Conservation (phyloP, 2,113 vertebrate species). For the Actenoides lindsayi region DNA sequence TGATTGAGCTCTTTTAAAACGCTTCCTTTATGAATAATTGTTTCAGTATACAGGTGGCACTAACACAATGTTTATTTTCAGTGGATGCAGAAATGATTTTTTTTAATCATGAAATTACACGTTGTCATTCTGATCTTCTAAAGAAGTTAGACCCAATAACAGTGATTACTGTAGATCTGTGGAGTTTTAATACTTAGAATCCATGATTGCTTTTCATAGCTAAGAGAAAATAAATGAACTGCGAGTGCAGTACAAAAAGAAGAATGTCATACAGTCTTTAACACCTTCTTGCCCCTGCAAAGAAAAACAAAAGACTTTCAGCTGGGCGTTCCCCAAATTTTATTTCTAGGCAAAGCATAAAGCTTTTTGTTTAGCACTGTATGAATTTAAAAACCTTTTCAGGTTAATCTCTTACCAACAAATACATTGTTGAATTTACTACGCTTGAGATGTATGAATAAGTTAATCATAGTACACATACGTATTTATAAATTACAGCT, state of each 20-base stretch:
- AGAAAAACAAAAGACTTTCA: neutral
- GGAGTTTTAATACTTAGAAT: neutral
- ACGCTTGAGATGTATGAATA: neutral
- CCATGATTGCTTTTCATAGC: neutral
- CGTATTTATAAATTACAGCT: neutral
- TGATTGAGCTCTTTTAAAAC: neutral
- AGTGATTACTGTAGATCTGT: neutral
- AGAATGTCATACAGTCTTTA: neutral
- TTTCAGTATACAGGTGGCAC: neutral
- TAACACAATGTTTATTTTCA: neutral
- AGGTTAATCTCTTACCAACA: neutral
- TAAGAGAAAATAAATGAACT: neutral
- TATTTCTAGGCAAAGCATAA: neutral
- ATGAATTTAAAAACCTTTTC: neutral
- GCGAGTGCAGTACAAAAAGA: neutral
- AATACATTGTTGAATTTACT: neutral
- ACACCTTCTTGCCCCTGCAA: neutral
- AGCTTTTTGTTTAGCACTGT: neutral
- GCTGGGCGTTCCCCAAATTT: neutral
- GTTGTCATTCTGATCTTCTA: neutral
- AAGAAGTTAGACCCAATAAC: neutral
- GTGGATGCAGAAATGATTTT: neutral
- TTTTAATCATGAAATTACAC: constrained; percentile 22
- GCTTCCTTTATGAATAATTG: neutral
- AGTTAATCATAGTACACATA: neutral